These are phyloP conservation scores for Mesitornis unicolor DNA, from an alignment of 2,113 vertebrate genomes.

Conservation along the genomic window DNA sequence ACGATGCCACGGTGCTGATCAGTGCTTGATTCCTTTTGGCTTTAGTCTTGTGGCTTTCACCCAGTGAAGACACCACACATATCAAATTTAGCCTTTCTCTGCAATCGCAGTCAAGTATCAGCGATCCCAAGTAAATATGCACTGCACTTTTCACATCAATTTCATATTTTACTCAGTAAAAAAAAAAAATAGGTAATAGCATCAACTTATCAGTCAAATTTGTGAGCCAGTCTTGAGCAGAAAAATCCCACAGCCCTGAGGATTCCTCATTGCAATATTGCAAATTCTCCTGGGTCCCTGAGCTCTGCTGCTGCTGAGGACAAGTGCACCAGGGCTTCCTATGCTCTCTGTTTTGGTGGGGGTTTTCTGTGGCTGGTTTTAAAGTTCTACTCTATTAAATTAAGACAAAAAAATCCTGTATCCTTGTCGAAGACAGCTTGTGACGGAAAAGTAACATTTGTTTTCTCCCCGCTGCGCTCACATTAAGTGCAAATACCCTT, in stretches of 20 bases:
- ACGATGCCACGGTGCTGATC: neutral
- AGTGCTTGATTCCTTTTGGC: neutral
- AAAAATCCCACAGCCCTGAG: neutral
- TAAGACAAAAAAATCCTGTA: neutral
- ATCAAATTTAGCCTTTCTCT: neutral
- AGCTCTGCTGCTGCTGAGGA: neutral
- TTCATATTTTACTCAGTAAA: neutral
- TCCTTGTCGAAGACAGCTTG: neutral
- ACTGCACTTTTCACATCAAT: neutral
- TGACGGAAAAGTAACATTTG: neutral
- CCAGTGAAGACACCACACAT: neutral
- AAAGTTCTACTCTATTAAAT: too few relatives aligned
- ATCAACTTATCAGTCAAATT: neutral
- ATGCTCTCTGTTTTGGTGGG: neutral
- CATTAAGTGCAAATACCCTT: neutral
- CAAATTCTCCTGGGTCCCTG: neutral
- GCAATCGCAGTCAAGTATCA: neutral
- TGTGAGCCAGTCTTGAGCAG: neutral
- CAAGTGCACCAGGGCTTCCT: neutral
- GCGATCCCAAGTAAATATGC: neutral
- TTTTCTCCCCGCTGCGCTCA: neutral
- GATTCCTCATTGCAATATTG: neutral
- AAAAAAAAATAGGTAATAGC: neutral
- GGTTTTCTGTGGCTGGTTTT: neutral
- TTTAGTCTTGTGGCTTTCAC: neutral